Conservation (phyloP, 2,797 vertebrate genomes). For the Anomalospiza imberbis region DNA sequence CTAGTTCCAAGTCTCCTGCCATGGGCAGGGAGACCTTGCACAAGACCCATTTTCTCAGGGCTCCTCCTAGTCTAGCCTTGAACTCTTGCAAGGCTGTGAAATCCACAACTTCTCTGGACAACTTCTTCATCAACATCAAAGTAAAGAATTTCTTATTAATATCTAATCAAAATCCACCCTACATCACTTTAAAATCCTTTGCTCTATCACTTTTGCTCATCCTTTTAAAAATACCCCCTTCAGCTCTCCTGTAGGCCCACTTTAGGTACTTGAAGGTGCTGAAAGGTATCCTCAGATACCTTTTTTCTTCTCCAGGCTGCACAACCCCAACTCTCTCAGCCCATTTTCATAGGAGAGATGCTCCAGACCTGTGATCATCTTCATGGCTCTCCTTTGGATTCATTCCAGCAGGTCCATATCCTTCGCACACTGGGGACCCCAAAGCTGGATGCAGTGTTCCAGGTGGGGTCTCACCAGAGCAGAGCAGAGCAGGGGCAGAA, state of each 20-base stretch:
- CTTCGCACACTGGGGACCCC: fast-evolving
- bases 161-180: neutral
- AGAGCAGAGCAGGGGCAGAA: neutral
- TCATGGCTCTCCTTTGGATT: neutral
- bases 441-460: neutral
- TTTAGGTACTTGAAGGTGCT: neutral
- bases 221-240: neutral
- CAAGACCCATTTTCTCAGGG: neutral
- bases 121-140: neutral
- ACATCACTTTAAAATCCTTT: neutral
- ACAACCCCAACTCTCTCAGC: neutral
- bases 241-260: neutral
- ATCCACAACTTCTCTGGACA: neutral
- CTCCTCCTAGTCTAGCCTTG: fast-evolving
- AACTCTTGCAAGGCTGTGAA: neutral
- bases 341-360: neutral
- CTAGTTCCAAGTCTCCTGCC: neutral
- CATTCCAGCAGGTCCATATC: neutral
- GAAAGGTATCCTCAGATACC: too few species aligned
- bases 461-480: neutral
- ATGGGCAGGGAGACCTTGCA: too few species aligned
- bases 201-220: neutral
- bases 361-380: neutral
- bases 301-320: neutral
- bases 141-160: neutral